Conservation (phyloP, 2,888 invertebrate genomes). For the Calliopum simillimum region DNA sequence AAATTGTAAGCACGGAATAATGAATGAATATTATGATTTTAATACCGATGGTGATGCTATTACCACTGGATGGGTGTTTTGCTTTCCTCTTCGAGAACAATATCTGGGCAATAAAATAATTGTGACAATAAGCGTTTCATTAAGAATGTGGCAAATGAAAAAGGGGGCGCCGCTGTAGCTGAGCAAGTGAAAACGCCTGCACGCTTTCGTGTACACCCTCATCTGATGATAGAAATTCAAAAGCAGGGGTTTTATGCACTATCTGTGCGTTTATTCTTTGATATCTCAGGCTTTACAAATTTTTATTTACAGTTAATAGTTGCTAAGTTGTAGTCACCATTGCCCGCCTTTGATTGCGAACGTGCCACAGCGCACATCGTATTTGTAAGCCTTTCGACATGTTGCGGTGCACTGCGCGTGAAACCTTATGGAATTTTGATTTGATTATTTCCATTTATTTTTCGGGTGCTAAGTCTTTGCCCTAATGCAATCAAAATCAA, state of each 20-base stretch:
- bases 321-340: conserved; percentile 48
- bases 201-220: conserved; percentile 16
- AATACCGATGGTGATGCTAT: not conserved
- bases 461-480: conserved; percentile 44
- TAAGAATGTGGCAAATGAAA: conserved; percentile 52
- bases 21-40: conserved; percentile 33
- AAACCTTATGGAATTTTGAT: conserved; percentile 48
- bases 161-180: conserved; percentile 9
- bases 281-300: conserved; percentile 44
- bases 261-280: conserved; percentile 30
- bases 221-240: conserved; percentile 7
- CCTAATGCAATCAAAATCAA: conserved; percentile 57
- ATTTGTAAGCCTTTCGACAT: conserved; percentile 26
- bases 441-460: conserved; percentile 52
- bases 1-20: conserved; percentile 35
- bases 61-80: not conserved
- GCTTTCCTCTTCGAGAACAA: conserved; percentile 22
- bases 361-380: conserved; percentile 31
- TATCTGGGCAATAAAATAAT: conserved; percentile 67
- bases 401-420: conserved; percentile 6
- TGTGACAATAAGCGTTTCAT: conserved; percentile 68
- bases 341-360: conserved; percentile 54
- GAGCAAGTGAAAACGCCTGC: conserved; percentile 36
- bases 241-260: conserved; percentile 9
- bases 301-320: conserved; percentile 60